Conservation (phyloP, 2,113 vertebrate genomes). For the Upupa epops region DNA sequence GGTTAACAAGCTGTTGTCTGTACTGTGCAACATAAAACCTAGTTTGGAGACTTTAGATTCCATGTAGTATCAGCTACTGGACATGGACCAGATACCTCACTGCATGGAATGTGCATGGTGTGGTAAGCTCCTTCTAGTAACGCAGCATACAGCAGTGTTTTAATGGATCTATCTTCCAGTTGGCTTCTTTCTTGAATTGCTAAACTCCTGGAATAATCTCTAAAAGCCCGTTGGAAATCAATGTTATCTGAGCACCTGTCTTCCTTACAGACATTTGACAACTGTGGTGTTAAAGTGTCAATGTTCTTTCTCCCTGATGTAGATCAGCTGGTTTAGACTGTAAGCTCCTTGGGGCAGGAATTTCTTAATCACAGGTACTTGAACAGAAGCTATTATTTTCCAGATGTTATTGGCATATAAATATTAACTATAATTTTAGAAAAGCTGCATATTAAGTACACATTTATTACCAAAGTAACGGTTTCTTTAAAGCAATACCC, state of each 20-base stretch:
- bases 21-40: not conserved
- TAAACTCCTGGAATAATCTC: not conserved
- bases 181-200: not conserved
- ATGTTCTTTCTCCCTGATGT: not conserved
- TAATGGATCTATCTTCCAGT: not conserved
- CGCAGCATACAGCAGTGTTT: not conserved
- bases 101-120: not conserved
- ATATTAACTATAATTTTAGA: not conserved
- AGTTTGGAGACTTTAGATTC: not conserved
- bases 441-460: not conserved
- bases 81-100: not conserved
- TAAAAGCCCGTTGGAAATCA: not conserved
- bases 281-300: not conserved
- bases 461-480: not conserved
- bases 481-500: not conserved
- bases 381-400: not conserved
- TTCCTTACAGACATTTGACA: not conserved
- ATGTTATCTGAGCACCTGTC: not conserved
- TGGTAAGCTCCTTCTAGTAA: not conserved
- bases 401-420: not conserved
- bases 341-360: slow-evolving; percentile 52
- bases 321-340: slow-evolving; percentile 10
- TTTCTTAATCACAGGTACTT: not conserved
- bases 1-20: not conserved
- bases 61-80: not conserved